Evolutionary conservation across 2,888 invertebrate species (phyloP).

Genomic region (Auanema sp.): DNA sequence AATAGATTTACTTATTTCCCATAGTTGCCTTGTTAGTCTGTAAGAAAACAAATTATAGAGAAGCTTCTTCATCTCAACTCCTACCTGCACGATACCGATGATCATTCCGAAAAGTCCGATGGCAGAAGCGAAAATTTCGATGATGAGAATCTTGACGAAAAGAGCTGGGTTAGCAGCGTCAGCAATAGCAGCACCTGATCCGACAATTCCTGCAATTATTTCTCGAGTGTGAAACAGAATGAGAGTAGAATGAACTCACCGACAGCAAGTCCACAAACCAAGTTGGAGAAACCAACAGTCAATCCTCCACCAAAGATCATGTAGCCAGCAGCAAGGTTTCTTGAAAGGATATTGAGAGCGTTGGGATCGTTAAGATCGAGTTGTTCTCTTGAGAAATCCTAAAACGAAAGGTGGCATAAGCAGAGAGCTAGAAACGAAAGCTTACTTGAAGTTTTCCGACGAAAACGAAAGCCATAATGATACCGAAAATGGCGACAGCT

Average conservation of each 20-base stretch:
- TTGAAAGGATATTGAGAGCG: conserved; percentile 41
- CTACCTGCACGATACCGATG: conserved; percentile 77
- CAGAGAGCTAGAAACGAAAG: conserved; percentile 7
- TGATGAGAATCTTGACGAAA: conserved; percentile 96
- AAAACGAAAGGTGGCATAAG: conserved; percentile 12
- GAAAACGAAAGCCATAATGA: conserved; percentile 95
- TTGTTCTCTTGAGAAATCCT: conserved; percentile 51
- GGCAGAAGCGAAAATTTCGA: conserved; percentile 98
- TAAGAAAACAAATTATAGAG: conserved; percentile 5
- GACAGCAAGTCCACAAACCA: conserved; percentile 92
- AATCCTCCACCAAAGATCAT: conserved; percentile 94
- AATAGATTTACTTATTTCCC: conserved; percentile 38
- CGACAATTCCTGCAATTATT: conserved; percentile 79
- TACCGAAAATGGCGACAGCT: conserved; percentile 98
- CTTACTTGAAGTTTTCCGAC: conserved; percentile 57
- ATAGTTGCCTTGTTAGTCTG: conserved; percentile 53
- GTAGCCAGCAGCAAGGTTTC: conserved; percentile 73
- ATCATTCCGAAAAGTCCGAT: conserved; percentile 98
- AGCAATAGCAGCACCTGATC: conserved; percentile 92
- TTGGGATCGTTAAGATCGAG: conserved; percentile 23
- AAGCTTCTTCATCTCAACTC: conserved; percentile 1
- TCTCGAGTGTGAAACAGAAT: background rate
- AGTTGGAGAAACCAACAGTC: conserved; percentile 90
- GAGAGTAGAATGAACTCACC: conserved; percentile 31
- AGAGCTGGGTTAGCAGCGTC: conserved; percentile 95